These are phyloP conservation scores for Pandemis heparana DNA, from an alignment of 2,888 invertebrate species.

Conservation along the genomic window DNA sequence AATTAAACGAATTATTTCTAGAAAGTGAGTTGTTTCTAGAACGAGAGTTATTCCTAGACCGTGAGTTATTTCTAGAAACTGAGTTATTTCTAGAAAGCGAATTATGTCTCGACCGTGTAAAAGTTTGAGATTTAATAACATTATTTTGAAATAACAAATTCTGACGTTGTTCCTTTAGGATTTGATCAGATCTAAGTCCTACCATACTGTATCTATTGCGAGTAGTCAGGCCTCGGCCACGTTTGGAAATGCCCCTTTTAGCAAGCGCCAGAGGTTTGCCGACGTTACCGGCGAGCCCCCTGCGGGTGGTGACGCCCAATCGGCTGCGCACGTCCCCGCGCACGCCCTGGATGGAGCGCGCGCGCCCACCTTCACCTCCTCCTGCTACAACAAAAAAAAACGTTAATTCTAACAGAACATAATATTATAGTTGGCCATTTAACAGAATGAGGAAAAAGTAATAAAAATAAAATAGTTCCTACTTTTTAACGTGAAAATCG, in stretches of 20 bases:
- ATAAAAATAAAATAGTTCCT: no score
- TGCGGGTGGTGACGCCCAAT: conserved; percentile 69
- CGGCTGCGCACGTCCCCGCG: conserved; percentile 70
- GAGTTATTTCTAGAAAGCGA: conserved; percentile 27
- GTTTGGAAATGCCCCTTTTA: conserved; percentile 77
- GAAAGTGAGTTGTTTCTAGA: conserved; percentile 43
- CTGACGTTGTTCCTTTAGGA: conserved; percentile 70
- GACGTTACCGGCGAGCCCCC: conserved; percentile 61
- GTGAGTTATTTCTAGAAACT: conserved; percentile 68
- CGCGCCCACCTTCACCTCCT: conserved; percentile 12
- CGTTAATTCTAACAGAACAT: neutral
- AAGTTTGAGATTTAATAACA: conserved; percentile 77
- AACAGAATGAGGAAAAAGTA: no score
- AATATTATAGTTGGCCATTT: no score
- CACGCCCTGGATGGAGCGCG: conserved; percentile 53
- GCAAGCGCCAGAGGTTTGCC: conserved; percentile 71
- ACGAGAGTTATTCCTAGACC: conserved; percentile 61
- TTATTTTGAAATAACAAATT: conserved; percentile 64
- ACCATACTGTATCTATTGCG: conserved; percentile 73
- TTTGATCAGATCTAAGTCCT: conserved; percentile 80
- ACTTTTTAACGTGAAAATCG: no score
- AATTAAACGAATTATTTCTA: conserved; percentile 75
- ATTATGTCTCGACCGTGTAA: conserved; percentile 71
- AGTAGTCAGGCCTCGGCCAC: conserved; percentile 72
- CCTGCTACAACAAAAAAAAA: conserved; percentile 6